These are phyloP conservation scores for Bubalus kerabau DNA, from an alignment of 2,113 vertebrate species.

Conservation along the genomic window DNA sequence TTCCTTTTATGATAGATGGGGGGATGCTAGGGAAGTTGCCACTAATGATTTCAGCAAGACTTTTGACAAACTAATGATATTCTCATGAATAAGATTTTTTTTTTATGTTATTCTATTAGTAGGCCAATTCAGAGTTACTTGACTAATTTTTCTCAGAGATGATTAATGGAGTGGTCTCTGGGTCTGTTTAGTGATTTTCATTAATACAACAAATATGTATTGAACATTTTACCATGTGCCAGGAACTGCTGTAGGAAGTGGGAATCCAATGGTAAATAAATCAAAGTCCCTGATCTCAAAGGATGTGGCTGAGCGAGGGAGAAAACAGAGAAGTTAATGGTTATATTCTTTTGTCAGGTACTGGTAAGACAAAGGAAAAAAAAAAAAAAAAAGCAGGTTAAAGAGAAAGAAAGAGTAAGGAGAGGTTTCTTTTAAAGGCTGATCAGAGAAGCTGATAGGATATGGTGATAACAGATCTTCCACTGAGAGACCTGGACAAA, in stretches of 20 bases:
- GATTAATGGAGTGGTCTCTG: not conserved
- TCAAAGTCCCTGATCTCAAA: not conserved
- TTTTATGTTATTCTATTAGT: not conserved
- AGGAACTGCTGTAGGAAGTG: not conserved
- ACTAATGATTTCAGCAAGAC: not conserved
- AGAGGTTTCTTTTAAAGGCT: not conserved
- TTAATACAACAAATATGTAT: constrained; percentile 23
- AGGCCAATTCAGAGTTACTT: not conserved
- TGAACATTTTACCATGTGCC: not conserved
- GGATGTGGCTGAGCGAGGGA: not conserved
- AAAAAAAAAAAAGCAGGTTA: not conserved
- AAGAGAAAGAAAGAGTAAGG: not conserved
- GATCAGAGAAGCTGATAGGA: not conserved
- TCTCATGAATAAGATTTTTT: not conserved
- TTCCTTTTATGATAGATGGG: not conserved
- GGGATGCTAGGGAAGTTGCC: not conserved
- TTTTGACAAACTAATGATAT: constrained; percentile 1
- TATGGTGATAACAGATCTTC: not conserved
- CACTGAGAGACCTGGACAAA: not conserved
- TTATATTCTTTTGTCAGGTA: not conserved
- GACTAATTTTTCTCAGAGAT: not conserved
- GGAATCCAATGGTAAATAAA: not conserved
- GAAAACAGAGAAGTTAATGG: not conserved
- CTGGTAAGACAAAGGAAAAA: not conserved
- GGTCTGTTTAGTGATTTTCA: not conserved